Base-by-base conservation (phyloP, 1,140 invertebrate species). In the Lineus longissimus region DNA sequence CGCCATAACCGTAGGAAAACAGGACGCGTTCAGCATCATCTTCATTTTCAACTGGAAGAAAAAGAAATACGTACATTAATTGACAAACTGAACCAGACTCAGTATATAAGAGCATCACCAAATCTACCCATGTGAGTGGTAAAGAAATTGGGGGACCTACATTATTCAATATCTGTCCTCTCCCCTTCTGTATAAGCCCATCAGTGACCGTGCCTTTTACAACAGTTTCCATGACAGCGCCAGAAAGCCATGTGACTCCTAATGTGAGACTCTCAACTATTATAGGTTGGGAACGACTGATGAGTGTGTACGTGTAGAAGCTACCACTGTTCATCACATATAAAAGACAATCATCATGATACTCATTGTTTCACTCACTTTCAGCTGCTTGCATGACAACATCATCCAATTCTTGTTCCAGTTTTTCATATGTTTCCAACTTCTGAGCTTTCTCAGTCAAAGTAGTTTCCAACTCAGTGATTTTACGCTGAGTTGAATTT, bases 311-410 rank as follows among this genome's bases (percentile, higher is more conserved):
- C n/a, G n/a, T n/a, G n/a, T n/a, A n/a, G n/a, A 36, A 36, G 33
- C 4, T 4, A 15, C 15, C 6, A 36, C 4, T 7, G 33, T 4
- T 36, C 15, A 15, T 36, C 6, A 15, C 15, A 36, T 15, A 36
- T 36, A 15, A 36, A 36, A 36, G 4, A 15, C 33, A 4, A 36
- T 36, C 6, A 36, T 7, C 33, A 36, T 7, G 33, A 4, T 36
- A 36, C 6, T 4, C 33, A 4, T 7, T 4, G 33, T 7, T 36
- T 7, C 17, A 64, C 60, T 59, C 41, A 80, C 78, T 75, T 70
- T 82, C 79, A 31, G 81, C 81, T 25, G 80, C 80, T 64, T 82
- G 80, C 72, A 81, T 75, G 22, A 82, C 73, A 27, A 81, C 79
- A 62, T 77, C 70, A 66, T 82, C 81, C 55, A 82, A 67, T 63